Evolutionary conservation across 2,113 vertebrate species (phyloP).

Genomic region (Sorex fumeus): DNA sequence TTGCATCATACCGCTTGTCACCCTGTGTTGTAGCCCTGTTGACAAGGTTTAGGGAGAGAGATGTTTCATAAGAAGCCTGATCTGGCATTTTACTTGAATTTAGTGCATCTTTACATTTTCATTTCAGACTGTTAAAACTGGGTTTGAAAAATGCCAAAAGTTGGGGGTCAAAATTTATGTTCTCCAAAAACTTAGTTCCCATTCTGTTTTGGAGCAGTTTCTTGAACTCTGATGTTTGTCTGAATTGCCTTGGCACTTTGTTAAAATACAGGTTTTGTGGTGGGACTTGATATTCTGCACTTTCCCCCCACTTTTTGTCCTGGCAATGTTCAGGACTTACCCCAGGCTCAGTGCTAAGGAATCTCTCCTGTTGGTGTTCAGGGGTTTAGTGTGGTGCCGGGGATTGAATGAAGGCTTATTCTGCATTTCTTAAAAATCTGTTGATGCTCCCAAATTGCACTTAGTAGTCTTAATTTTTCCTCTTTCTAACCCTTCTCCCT

Average conservation of each 20-base stretch:
- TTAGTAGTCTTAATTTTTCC: not conserved
- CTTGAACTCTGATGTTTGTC: not conserved
- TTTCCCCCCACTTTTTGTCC: no score
- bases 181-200: not conserved
- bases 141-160: constrained; percentile 17
- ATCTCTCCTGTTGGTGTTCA: no score
- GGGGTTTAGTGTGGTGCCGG: no score
- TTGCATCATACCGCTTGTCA: not conserved
- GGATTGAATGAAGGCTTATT: no score
- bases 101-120: constrained; percentile 37
- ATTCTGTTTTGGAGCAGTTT: not conserved
- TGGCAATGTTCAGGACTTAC: no score
- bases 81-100: not conserved
- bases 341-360: no score
- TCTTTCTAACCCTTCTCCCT: not conserved
- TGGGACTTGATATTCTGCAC: not conserved
- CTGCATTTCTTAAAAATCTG: not conserved
- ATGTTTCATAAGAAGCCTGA: not conserved
- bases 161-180: not conserved
- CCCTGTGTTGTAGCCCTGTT: not conserved
- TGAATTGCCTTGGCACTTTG: not conserved
- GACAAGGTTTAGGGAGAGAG: not conserved
- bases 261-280: constrained; percentile 6
- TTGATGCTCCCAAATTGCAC: not conserved
- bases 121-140: constrained; percentile 28